Conservation (phyloP, 1,140 invertebrate genomes). For the Drosophila busckii region DNA sequence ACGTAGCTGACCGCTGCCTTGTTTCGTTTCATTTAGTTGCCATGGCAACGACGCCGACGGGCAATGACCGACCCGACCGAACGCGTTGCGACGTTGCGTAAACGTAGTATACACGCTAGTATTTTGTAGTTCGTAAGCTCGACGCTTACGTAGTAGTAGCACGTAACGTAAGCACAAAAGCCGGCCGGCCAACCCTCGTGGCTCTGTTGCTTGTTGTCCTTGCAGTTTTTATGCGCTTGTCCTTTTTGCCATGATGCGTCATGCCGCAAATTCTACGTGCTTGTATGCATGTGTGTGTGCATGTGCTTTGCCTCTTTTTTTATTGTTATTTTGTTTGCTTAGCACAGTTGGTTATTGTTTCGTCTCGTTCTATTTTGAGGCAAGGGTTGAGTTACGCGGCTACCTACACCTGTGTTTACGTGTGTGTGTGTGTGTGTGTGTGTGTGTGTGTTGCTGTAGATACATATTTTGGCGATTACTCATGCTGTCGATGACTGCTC, state of each 20-base stretch:
- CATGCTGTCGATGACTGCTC: slow-evolving; percentile 38
- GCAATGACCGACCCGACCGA: slow-evolving; percentile 55
- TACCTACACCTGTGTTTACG: slow-evolving; percentile 35
- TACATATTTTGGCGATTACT: slow-evolving; percentile 65
- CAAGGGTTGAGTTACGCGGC: slow-evolving; percentile 34
- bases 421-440: slow-evolving; percentile 1
- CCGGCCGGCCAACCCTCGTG: slow-evolving; percentile 52
- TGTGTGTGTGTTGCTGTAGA: slow-evolving; percentile 12
- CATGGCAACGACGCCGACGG: slow-evolving; percentile 55
- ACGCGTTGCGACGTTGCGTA: slow-evolving; percentile 26
- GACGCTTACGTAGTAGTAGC: slow-evolving; percentile 5
- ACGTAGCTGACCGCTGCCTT: slow-evolving; percentile 9
- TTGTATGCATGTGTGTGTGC: slow-evolving; percentile 56
- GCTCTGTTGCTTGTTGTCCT: not conserved
- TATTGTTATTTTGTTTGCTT: slow-evolving; percentile 6
- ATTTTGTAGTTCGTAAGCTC: no score
- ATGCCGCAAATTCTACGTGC: slow-evolving; percentile 67
- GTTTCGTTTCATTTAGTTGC: slow-evolving; percentile 36
- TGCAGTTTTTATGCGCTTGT: slow-evolving; percentile 30
- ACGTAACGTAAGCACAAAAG: slow-evolving; percentile 16
- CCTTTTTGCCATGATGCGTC: slow-evolving; percentile 63
- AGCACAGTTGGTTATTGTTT: slow-evolving; percentile 17
- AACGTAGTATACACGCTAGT: slow-evolving; percentile 33
- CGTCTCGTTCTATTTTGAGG: slow-evolving; percentile 28
- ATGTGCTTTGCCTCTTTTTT: slow-evolving; percentile 20